A percentile compares a stretch with the other conserved stretches of the same genome.
Conservation (phyloP, 2,797 vertebrate species). For the Anisognathus igniventris region DNA sequence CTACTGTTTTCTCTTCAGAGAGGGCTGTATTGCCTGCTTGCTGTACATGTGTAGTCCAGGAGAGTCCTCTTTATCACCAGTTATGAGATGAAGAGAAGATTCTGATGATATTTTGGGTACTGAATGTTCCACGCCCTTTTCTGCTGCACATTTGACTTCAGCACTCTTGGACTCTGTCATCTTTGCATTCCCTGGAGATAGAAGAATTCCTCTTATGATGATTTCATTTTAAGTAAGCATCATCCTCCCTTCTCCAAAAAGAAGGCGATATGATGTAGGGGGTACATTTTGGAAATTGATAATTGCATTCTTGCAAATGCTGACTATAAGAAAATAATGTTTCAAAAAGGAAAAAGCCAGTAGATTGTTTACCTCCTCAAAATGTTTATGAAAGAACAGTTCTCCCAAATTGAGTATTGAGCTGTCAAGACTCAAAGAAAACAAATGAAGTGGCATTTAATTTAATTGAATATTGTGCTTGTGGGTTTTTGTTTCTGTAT, state of each 20-base stretch:
- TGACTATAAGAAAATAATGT: background rate
- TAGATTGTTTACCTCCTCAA: background rate
- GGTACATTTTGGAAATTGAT: background rate
- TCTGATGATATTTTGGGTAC: background rate
- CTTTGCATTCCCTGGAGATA: rapidly evolving
- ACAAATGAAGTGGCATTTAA: slow-evolving; percentile 33
- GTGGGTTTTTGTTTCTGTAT: background rate
- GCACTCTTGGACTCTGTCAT: background rate
- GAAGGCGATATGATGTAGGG: background rate
- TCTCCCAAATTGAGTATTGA: background rate
- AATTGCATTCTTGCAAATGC: background rate
- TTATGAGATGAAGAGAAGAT: background rate
- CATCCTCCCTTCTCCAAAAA: background rate
- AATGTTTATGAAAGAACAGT: background rate
- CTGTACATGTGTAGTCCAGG: background rate
- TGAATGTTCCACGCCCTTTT: background rate
- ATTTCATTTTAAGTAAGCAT: background rate
- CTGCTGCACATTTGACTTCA: background rate
- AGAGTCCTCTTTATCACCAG: background rate
- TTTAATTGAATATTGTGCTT: slow-evolving; percentile 24
- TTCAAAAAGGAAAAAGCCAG: background rate
- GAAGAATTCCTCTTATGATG: background rate
- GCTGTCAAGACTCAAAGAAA: slow-evolving; percentile 26
- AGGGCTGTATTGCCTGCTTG: background rate
- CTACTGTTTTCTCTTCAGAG: background rate